Conservation (phyloP, 2,113 vertebrate species). For the Sialia sialis region DNA sequence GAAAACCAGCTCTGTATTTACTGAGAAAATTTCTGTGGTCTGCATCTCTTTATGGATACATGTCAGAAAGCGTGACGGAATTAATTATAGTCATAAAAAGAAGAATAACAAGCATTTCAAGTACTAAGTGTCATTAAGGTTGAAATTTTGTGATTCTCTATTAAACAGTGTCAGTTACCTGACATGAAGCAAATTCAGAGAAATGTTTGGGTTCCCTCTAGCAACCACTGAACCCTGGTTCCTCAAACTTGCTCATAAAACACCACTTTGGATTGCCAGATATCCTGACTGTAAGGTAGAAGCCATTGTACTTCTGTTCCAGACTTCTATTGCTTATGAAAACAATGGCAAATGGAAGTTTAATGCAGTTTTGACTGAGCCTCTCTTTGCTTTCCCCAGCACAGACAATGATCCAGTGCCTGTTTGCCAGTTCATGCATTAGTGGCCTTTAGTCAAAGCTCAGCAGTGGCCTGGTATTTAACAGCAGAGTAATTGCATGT, state of each 20-base stretch:
- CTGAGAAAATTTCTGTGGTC: background rate
- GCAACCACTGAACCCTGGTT: background rate
- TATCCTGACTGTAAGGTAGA: background rate
- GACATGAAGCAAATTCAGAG: background rate
- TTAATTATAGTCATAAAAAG: slow-evolving; percentile 19
- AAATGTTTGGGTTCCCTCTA: background rate
- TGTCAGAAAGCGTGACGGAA: slow-evolving; percentile 36
- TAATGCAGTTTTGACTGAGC: background rate
- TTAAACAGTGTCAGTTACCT: background rate
- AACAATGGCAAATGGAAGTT: background rate
- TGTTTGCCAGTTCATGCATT: background rate
- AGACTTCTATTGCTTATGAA: background rate
- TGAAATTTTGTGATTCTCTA: background rate
- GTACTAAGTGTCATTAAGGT: no score
- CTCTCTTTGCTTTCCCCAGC: background rate
- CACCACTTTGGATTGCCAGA: background rate
- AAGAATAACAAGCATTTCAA: background rate
- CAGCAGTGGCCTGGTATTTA: slow-evolving; percentile 19
- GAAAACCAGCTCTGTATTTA: slow-evolving; percentile 27
- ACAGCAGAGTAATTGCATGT: background rate
- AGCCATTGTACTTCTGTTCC: background rate
- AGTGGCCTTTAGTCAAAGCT: background rate
- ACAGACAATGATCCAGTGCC: background rate
- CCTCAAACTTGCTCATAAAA: background rate
- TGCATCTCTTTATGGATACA: slow-evolving; percentile 2